Conservation (phyloP, 2,113 vertebrate genomes). For the Eudyptes chrysolophus region DNA sequence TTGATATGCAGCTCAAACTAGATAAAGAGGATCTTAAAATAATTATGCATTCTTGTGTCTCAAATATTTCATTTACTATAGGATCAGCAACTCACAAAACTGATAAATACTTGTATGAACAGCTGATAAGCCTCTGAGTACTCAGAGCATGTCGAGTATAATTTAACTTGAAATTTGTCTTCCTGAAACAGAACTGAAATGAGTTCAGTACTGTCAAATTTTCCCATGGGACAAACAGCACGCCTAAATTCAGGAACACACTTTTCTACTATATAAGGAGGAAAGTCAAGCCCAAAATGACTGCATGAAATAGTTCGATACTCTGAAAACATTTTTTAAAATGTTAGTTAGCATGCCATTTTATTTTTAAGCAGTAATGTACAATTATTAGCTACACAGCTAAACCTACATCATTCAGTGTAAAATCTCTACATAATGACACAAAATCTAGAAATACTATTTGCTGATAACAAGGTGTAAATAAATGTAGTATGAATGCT, state of each 20-base stretch:
- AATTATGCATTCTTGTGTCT: not conserved
- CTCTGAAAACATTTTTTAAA: not conserved
- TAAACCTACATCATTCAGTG: not conserved
- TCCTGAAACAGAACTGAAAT: not conserved
- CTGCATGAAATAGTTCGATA: not conserved
- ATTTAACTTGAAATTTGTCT: not conserved
- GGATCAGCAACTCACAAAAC: not conserved
- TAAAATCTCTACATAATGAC: not conserved
- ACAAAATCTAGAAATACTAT: not conserved
- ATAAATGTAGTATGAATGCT: not conserved
- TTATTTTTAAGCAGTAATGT: not conserved
- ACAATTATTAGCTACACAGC: not conserved
- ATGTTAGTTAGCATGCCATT: not conserved
- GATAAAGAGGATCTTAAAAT: not conserved
- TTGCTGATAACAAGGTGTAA: not conserved
- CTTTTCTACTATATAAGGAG: not conserved
- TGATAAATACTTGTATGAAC: not conserved
- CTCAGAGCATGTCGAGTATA: not conserved
- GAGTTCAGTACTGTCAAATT: not conserved
- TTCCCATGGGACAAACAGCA: not conserved
- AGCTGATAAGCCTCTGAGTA: not conserved
- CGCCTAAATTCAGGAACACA: not conserved
- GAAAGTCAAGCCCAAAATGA: not conserved
- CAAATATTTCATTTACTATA: not conserved
- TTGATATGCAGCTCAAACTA: not conserved